Percentiles rank a stretch among this genome's conserved stretches.
phyloP scores from a whole-genome alignment of 2,888 invertebrate genomes.

The Ptilodon capucinus region DNA sequence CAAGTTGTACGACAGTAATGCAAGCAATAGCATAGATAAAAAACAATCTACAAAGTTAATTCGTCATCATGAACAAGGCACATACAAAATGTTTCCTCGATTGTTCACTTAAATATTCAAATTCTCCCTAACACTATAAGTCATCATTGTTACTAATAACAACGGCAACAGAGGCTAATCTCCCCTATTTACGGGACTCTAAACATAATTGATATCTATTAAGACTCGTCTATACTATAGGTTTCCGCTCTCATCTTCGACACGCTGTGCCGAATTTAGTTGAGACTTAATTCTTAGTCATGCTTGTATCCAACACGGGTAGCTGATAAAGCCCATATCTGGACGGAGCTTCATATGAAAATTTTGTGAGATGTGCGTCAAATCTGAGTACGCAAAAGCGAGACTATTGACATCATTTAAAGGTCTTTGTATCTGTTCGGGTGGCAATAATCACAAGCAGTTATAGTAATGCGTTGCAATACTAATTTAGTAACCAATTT shows the following conservation, averaged over 20 bases:
- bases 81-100: not conserved
- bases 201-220: slow-evolving; percentile 17
- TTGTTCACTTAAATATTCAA: too few relatives aligned
- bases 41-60: too few relatives aligned
- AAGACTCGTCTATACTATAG: slow-evolving; percentile 2
- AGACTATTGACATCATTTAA: not conserved
- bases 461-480: not conserved
- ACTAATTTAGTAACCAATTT: not conserved
- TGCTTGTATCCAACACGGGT: not conserved
- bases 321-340: not conserved
- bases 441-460: not conserved
- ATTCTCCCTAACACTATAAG: too few relatives aligned
- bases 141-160: slow-evolving; percentile 6
- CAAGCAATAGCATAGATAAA: too few relatives aligned
- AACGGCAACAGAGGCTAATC: slow-evolving; percentile 10
- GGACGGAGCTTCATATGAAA: slow-evolving; percentile 2
- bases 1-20: too few relatives aligned
- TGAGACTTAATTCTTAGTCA: too few relatives aligned
- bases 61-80: too few relatives aligned
- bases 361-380: slow-evolving; percentile 4
- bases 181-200: slow-evolving; percentile 8
- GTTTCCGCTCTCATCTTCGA: not conserved
- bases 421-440: not conserved
- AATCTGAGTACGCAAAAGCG: not conserved
- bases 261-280: too few relatives aligned